Evolutionary conservation across 2,113 vertebrate species (phyloP), one percentile per base, ranked within the genome.

Genomic region (Pterocles burchelli): DNA sequence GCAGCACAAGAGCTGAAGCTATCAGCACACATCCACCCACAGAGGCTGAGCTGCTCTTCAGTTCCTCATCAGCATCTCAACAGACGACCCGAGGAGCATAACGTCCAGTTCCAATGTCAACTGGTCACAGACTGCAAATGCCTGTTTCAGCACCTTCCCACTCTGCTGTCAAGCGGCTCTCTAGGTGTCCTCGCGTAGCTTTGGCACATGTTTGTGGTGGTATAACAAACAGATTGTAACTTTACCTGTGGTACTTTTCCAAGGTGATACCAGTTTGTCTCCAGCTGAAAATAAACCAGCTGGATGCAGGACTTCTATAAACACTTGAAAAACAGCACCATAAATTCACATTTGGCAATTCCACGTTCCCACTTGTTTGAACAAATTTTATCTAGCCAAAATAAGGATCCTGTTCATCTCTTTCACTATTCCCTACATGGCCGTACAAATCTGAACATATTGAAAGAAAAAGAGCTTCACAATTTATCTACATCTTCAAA

Each of bases 21-120:
- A 17, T 4, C 3, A 7, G 12, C 66, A 49, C 26, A 29, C 36
- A 52, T 2, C 29, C 51, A 18, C 2, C 34, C 1, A 2, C 25
- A 59, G 54, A 59, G 41, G 31, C 41, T 38, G 25, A 86, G n/a
- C 11, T 22, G 59, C 80, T 51, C 28, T 20, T 48, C 55, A 65
- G 73, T 3, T 83, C 70, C 38, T 49, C 17, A 22, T 6, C 51
- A 51, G 51, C 36, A 41, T 2, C 61, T 71, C 59, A 48, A 9
- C 75, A 67, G 21, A 13, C 1, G 1, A 41, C 34, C 22, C 33
- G 8, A 7, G 0, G 0, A 28, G 45, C 43, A 48, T 5, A 55
- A 33, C 1, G 19, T 7, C 17, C 34, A 41, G 17, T 26, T 85
- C 26, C 0, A 0, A 26, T 5, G 3, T 18, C 83, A 85, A 29